Percentiles rank a stretch among this genome's conserved stretches.
Evolutionary conservation across 2,797 vertebrate genomes (phyloP).

Genomic region (Pangasius sanitwongsei): DNA sequence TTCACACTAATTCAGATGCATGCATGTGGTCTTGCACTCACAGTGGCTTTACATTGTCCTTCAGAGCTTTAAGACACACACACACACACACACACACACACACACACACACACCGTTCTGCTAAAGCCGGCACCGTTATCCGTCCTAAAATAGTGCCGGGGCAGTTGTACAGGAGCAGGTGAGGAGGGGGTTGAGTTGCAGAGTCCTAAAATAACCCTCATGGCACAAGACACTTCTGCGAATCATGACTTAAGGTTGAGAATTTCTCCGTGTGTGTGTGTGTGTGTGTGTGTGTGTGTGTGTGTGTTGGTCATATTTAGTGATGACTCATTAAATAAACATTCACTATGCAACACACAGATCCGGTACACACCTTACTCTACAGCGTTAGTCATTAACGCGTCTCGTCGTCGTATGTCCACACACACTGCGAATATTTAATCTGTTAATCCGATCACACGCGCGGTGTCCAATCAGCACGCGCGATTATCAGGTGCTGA

Average conservation of each 20-base stretch:
- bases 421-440: not conserved
- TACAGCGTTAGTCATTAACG: not conserved
- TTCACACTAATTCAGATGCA: not conserved
- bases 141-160: conserved; percentile 63
- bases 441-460: not conserved
- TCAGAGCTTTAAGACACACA: conserved; percentile 42
- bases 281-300: not conserved
- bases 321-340: not conserved
- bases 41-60: conserved; percentile 26
- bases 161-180: conserved; percentile 55
- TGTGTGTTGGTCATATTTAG: not conserved
- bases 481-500: not conserved
- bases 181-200: conserved; percentile 15
- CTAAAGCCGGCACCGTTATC: conserved; percentile 49
- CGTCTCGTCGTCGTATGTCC: not conserved
- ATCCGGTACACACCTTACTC: not conserved
- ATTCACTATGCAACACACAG: not conserved
- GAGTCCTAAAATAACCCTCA: conserved; percentile 21
- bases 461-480: not conserved
- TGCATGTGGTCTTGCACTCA: not conserved
- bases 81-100: conserved; percentile 29
- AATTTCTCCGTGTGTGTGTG: not conserved
- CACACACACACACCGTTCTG: conserved; percentile 7
- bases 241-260: not conserved
- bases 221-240: not conserved